Conservation (phyloP, 2,797 vertebrate species). For the Sylvia borin region DNA sequence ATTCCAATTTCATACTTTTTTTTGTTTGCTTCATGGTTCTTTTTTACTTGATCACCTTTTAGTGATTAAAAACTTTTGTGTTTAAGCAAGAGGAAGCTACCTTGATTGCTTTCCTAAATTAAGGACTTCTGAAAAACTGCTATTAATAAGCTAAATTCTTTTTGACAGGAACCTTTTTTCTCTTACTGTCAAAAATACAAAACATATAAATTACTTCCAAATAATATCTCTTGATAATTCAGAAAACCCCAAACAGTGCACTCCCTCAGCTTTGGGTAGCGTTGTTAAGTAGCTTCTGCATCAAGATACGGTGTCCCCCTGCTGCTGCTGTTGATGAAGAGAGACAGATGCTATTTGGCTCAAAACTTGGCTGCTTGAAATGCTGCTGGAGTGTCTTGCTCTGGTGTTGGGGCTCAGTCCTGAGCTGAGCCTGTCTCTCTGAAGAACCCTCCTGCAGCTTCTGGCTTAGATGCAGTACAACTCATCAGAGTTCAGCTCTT, state of each 20-base stretch:
- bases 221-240: not conserved
- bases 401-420: not conserved
- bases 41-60: not conserved
- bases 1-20: not conserved
- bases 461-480: not conserved
- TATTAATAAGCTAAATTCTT: not conserved
- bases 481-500: not conserved
- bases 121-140: not conserved
- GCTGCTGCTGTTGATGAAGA: not conserved
- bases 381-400: not conserved
- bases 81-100: not conserved
- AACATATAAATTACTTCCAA: not conserved
- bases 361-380: not conserved
- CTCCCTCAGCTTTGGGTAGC: not conserved
- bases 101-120: not conserved
- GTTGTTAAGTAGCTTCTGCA: not conserved
- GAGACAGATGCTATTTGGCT: not conserved
- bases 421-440: not conserved
- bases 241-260: fast-evolving
- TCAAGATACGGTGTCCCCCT: not conserved
- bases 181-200: not conserved
- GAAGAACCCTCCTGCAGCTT: not conserved
- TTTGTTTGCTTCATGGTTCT: not conserved
- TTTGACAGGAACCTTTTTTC: not conserved
- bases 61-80: not conserved